Evolutionary conservation across 35 echinoderm and acorn worm genomes (phyloP), one percentile per base, ranked within the genome.

Genomic region (Heliocidaris tuberculata): DNA sequence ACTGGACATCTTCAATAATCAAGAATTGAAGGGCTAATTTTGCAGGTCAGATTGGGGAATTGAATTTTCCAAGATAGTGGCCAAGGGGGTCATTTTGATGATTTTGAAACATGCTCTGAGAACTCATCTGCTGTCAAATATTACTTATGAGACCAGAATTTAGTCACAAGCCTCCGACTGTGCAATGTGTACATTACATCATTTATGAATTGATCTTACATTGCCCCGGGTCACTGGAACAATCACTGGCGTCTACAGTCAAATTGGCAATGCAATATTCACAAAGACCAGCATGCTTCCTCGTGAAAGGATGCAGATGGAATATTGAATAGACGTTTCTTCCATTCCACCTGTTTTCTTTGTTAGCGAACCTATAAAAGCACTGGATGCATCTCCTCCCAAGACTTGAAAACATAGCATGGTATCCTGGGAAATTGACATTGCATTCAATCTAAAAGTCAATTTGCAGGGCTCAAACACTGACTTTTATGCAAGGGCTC

Each of bases 251-350:
- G 65, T 78, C 17, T n/a, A 5, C 65, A 78, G 27, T 78, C 65
- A 78, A 21, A n/a, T 78, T 78, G 65, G 65, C 65, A 27, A 78
- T 78, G 65, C 65, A 78, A 78, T 78, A 78, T 78, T n/a, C 65
- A 78, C 21, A 78, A 78, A 78, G 65, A 70, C 21, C 0, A 78
- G 15, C 65, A 78, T n/a, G 0, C 19, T 78, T 78, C 21, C 2
- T 4, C 0, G 27, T 27, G 27, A 78, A 78, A 78, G 61, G 61
- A 78, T n/a, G 27, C 19, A 78, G 65, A 78, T 24, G 27, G 65
- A 78, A 78, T 78, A n/a, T 5, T 78, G 61, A 78, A 78, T 78
- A 78, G 65, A 78, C 65, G 4, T 78, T 78, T 24, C 27, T 42
- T 78, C 65, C 19, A 78, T 21, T n/a, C 65, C 65, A 78, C 65